phyloP scores from a whole-genome alignment of 2,797 vertebrate species.

The Chrysocyon brachyurus region DNA sequence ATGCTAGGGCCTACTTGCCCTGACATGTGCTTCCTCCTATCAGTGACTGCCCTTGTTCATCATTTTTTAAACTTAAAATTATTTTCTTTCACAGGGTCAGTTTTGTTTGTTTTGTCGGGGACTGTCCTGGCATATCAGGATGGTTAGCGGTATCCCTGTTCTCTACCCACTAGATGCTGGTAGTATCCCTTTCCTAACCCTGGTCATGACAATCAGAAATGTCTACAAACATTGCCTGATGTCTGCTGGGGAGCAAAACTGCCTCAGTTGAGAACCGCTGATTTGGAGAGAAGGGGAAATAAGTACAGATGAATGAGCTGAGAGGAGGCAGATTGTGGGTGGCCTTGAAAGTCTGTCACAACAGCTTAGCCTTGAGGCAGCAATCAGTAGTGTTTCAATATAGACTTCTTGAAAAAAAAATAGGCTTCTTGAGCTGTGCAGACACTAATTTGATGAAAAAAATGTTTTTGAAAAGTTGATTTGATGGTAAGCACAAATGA shows the following conservation, averaged over 20 bases:
- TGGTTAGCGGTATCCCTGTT: neutral
- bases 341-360: neutral
- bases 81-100: neutral
- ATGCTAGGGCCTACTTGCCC: neutral
- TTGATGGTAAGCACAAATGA: neutral
- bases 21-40: neutral
- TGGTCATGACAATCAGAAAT: neutral
- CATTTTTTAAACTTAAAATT: neutral
- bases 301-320: neutral
- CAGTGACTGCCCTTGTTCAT: neutral
- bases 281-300: conserved; percentile 12
- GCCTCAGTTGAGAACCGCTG: neutral
- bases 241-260: neutral
- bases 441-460: neutral
- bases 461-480: conserved; percentile 10
- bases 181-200: neutral
- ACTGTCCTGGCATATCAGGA: neutral
- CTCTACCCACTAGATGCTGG: neutral
- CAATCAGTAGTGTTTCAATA: neutral
- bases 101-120: neutral
- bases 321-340: neutral
- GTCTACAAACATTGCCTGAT: neutral
- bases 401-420: no score
- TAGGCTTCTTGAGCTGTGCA: neutral
- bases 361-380: neutral